A percentile compares a stretch with the other conserved stretches of the same genome.
Evolutionary conservation across 2,888 invertebrate genomes (phyloP).

Genomic region (Dolichomitus sp.): DNA sequence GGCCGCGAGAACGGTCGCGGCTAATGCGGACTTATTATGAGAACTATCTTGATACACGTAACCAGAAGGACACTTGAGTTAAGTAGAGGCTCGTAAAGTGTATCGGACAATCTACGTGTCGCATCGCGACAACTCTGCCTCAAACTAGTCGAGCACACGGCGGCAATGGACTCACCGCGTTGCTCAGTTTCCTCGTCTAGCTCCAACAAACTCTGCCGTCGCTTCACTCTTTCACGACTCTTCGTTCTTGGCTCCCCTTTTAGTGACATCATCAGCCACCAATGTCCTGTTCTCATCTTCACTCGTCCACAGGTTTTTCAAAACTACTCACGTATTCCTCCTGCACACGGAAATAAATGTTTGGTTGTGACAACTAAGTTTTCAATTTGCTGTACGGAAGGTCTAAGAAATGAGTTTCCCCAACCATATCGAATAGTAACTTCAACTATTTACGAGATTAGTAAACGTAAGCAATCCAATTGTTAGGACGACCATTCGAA

Average conservation of each 20-base stretch:
- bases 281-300: constrained; percentile 75
- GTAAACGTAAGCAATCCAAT: too few species aligned
- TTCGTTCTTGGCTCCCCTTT: constrained; percentile 52
- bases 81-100: constrained; percentile 76
- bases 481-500: too few species aligned
- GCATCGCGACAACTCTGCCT: constrained; percentile 81
- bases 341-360: neutral
- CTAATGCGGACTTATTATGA: constrained; percentile 70
- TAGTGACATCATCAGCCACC: constrained; percentile 82
- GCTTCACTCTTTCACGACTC: neutral
- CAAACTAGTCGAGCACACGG: constrained; percentile 77
- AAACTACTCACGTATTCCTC: constrained; percentile 46
- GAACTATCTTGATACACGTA: constrained; percentile 79
- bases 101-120: constrained; percentile 82
- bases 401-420: too few species aligned
- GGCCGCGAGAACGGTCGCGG: constrained; percentile 63
- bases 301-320: constrained; percentile 27
- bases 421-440: too few species aligned
- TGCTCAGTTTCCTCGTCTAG: constrained; percentile 19
- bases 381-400: too few species aligned
- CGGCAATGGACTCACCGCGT: constrained; percentile 22
- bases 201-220: neutral
- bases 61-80: constrained; percentile 80
- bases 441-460: too few species aligned
- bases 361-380: too few species aligned